Base-by-base conservation (phyloP, 2,888 invertebrate genomes). In the Drosophila tripunctata region DNA sequence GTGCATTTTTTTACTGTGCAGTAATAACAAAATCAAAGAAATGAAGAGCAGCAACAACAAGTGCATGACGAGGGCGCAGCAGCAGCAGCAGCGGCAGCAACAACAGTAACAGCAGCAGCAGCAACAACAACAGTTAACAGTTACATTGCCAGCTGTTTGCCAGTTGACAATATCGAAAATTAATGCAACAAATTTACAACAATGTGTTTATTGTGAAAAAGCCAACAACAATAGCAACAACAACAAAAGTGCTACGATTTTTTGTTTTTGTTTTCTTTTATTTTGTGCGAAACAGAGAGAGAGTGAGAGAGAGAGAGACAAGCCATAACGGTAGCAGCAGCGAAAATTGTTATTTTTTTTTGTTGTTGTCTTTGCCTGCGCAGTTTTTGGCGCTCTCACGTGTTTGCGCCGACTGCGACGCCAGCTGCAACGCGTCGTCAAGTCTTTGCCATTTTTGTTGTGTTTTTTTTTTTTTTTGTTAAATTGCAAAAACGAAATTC, bases 401-500 rank as follows among this genome's bases (percentile, higher is more conserved):
- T 77, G 77, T 73, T 51, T 61, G 69, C 76, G 75, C 78, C 65
- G 67, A 67, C 75, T 71, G 71, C 76, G 75, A 67, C 57, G 60
- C 35, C 54, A 45, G 41, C 66, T 36, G 80, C 63, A 58, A 45
- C 27, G 54, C 60, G 55, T 45, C 38, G 64, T 47, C 62, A 58
- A n/a, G n/a, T n/a, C n/a, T n/a, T n/a, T n/a, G n/a, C n/a, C n/a
- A n/a, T n/a, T n/a, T n/a, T n/a, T n/a, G n/a, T n/a, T n/a, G n/a
- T n/a, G n/a, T n/a, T n/a, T n/a, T n/a, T n/a, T n/a, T n/a, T n/a
- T n/a, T n/a, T 75, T 78, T 75, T 78, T 80, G 84, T 73, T 73
- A 83, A 67, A 79, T n/a, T 83, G 79, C 63, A 77, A 78, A 84
- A n/a, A n/a, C n/a, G 69, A 77, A 72, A 87, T 84, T 81, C 81